Conservation (phyloP, 2,113 vertebrate species). For the Rhipidura dahli region DNA sequence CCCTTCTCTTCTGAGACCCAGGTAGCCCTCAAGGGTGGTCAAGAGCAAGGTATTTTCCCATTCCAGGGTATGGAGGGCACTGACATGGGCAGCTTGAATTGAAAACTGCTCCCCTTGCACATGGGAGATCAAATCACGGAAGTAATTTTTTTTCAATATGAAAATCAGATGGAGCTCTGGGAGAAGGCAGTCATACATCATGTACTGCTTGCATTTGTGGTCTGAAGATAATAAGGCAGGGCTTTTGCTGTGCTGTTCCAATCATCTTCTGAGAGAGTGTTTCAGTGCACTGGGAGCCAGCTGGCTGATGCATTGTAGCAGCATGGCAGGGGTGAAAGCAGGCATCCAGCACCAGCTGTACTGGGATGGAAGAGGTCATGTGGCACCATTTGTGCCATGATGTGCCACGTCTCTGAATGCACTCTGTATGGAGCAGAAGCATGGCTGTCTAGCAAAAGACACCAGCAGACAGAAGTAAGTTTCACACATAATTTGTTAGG, state of each 20-base stretch:
- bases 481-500: not conserved
- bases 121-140: not conserved
- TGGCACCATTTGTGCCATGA: not conserved
- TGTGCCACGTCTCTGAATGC: not conserved
- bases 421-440: not conserved
- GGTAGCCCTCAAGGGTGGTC: not conserved
- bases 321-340: not conserved
- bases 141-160: not conserved
- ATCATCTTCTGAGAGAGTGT: not conserved
- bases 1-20: not conserved
- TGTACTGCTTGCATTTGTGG: not conserved
- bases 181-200: not conserved
- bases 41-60: not conserved
- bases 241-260: not conserved
- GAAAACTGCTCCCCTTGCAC: not conserved
- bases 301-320: not conserved
- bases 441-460: not conserved
- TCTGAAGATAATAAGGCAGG: not conserved
- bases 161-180: not conserved
- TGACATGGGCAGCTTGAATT: not conserved
- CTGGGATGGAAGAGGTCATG: not conserved
- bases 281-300: not conserved
- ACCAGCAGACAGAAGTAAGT: not conserved
- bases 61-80: not conserved
- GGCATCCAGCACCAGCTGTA: not conserved